A percentile compares a stretch with the other conserved stretches of the same genome.
These are phyloP conservation scores for Glyphotaelius pellucidus DNA, from an alignment of 2,888 invertebrate species.

Conservation along the genomic window DNA sequence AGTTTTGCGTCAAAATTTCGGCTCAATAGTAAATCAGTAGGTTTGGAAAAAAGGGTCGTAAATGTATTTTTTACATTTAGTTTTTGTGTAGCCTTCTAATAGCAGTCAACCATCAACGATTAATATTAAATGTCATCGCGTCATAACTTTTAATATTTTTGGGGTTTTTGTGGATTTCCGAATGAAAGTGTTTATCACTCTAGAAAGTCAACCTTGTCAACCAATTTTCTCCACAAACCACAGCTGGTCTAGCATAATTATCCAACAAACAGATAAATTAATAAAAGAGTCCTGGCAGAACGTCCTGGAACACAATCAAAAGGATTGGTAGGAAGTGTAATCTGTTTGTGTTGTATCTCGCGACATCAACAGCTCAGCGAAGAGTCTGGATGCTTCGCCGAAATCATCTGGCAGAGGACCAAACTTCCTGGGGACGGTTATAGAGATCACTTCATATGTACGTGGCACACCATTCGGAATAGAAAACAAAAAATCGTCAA, in stretches of 20 bases:
- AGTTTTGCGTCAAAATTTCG: no score
- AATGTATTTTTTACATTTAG: no score
- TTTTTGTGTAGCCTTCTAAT: no score
- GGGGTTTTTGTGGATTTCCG: no score
- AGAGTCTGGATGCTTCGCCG: conserved; percentile 29
- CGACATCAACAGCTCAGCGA: conserved; percentile 19
- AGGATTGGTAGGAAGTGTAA: neutral
- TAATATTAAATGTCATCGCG: no score
- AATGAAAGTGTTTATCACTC: neutral
- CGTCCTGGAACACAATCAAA: conserved; percentile 13
- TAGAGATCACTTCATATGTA: conserved; percentile 8
- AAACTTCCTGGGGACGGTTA: conserved; percentile 27
- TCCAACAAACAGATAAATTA: conserved; percentile 5
- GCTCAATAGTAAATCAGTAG: no score
- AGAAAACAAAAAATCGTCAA: conserved; percentile 25
- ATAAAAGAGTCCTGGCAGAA: neutral
- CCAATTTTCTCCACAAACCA: neutral
- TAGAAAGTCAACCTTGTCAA: no score
- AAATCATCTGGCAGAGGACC: conserved; percentile 24
- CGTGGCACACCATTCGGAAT: conserved; percentile 14
- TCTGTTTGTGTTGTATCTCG: conserved; percentile 3
- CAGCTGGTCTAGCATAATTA: neutral
- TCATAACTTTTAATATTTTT: no score
- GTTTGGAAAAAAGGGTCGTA: no score
- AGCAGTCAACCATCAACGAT: no score